These are phyloP conservation scores for Pseudochirops corinnae DNA, from an alignment of 2,797 vertebrate genomes.

Conservation along the genomic window DNA sequence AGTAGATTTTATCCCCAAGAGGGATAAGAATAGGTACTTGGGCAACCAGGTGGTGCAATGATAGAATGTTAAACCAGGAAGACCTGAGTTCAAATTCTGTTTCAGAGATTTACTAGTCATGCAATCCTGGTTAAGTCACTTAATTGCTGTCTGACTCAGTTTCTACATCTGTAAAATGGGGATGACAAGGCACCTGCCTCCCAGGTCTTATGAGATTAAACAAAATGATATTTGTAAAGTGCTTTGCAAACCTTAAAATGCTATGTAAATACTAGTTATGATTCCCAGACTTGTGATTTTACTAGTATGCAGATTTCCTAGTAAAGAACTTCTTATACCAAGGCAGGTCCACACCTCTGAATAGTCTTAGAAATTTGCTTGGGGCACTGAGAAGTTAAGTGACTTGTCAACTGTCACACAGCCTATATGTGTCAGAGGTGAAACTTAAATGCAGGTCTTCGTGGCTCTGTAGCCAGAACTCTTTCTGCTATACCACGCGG, in stretches of 20 bases:
- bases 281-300: neutral
- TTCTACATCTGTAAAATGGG: neutral
- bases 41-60: neutral
- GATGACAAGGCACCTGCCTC: neutral
- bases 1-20: neutral
- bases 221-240: neutral
- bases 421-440: neutral
- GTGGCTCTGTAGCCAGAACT: neutral
- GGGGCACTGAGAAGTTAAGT: neutral
- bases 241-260: neutral
- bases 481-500: neutral
- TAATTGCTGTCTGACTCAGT: neutral
- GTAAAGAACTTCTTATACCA: neutral
- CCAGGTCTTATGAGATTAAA: neutral
- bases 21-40: neutral
- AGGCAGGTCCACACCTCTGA: neutral
- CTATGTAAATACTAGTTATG: neutral
- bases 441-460: neutral
- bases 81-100: neutral
- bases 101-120: neutral
- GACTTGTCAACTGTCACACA: neutral
- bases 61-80: too few species aligned
- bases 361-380: neutral
- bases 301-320: neutral
- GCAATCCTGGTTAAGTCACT: neutral